phyloP scores from a whole-genome alignment of 92 coral and sea anemone species.

The Porites rus region DNA sequence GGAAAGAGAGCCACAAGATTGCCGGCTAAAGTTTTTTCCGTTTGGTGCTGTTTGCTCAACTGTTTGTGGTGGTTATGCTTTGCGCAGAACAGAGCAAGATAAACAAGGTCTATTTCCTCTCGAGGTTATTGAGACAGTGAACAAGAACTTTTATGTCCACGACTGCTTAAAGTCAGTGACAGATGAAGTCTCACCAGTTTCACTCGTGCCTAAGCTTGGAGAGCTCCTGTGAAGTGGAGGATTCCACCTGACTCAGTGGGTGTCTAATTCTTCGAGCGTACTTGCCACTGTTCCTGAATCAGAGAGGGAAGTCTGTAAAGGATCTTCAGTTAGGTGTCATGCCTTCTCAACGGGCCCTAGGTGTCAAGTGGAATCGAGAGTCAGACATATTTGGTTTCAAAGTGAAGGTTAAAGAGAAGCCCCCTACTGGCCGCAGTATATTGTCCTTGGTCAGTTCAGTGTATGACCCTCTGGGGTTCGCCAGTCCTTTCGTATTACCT shows the following conservation, averaged over 20 bases:
- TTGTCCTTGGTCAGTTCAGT: constrained; percentile 1
- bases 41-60: background rate
- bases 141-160: background rate
- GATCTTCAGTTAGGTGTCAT: background rate
- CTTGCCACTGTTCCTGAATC: constrained; percentile 4
- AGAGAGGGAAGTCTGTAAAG: background rate
- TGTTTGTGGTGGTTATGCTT: background rate
- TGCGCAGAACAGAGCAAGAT: background rate
- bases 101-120: background rate
- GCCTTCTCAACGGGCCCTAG: constrained; percentile 1
- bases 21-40: no score
- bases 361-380: background rate
- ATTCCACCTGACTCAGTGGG: constrained; percentile 31
- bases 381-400: no score
- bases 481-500: background rate
- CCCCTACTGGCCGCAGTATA: background rate
- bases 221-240: constrained; percentile 13
- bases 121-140: background rate
- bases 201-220: background rate
- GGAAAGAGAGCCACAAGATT: no score
- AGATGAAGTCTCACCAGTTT: background rate
- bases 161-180: constrained; percentile 7
- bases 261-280: background rate
- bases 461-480: constrained; percentile 26
- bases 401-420: background rate